Evolutionary conservation across 1,140 invertebrate species (phyloP).

Genomic region (Luehdorfia chinensis): DNA sequence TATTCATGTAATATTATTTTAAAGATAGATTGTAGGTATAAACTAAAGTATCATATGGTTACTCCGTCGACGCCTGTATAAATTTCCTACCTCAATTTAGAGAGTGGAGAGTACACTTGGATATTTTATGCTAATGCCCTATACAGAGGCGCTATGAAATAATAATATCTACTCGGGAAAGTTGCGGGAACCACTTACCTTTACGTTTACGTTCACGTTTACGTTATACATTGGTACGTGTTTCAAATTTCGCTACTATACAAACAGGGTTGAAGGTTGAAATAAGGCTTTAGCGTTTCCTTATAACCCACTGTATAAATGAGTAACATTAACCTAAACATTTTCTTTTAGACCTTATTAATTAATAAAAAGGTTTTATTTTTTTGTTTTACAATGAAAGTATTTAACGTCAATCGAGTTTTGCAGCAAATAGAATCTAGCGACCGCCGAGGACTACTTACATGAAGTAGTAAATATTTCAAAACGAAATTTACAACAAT

Average conservation of each 20-base stretch:
- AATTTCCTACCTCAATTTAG: slow-evolving; percentile 35
- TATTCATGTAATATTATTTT: too few relatives aligned
- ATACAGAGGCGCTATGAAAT: slow-evolving; percentile 43
- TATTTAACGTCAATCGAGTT: too few relatives aligned
- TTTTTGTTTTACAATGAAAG: too few relatives aligned
- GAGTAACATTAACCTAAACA: too few relatives aligned
- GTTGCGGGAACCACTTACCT: slow-evolving; percentile 27
- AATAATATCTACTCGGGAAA: slow-evolving; percentile 41
- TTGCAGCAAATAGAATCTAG: too few relatives aligned
- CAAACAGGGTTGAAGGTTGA: slow-evolving; percentile 22
- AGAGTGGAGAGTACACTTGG: slow-evolving; percentile 34
- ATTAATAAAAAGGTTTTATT: too few relatives aligned
- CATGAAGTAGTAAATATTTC: too few relatives aligned
- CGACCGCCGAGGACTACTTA: too few relatives aligned
- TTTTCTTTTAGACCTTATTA: too few relatives aligned
- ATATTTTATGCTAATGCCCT: slow-evolving; percentile 56
- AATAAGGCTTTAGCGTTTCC: slow-evolving; percentile 2
- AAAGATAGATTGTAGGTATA: too few relatives aligned
- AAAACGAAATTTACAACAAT: too few relatives aligned
- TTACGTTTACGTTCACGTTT: slow-evolving; percentile 19
- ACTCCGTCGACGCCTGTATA: slow-evolving; percentile 18
- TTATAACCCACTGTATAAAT: too few relatives aligned
- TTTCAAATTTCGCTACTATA: slow-evolving; percentile 14
- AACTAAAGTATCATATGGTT: slow-evolving; percentile 11
- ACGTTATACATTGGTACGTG: slow-evolving; percentile 18